Base-by-base conservation (phyloP, 23 tunicate genomes). In the Styela clava region DNA sequence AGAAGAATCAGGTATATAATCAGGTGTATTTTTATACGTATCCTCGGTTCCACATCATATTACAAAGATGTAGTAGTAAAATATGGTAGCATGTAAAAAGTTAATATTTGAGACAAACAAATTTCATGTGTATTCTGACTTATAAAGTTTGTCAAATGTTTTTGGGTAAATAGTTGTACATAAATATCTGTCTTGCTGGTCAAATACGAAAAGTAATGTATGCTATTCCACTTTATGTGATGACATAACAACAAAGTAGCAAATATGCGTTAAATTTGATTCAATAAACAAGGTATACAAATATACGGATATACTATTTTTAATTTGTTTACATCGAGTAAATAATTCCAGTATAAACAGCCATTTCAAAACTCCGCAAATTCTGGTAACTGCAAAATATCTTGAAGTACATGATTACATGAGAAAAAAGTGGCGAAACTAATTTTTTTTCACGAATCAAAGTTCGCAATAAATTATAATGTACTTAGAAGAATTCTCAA, bases 131-230 rank as follows among this genome's bases (percentile, higher is more conserved):
- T 71, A 71, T 71, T 71, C 29, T 71, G 77, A 71, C 35, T 29
- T 71, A 71, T 71, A 19, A 35, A 71, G 77, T 71, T 35, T 32
- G 77, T 35, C 77, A 71, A 71, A 71, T 71, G 77, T 71, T 71
- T 71, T 71, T 71, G 77, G 77, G 77, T 71, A 71, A 71, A 71
- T 71, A 71, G 34, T 71, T 71, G 77, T 71, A 71, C 77, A 71
- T 71, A 71, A 71, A 71, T 71, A 71, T 71, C 81, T 76, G 37
- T 64, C 81, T 76, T 76, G 81, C 64, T 76, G 24, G 81, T 52
- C 81, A 76, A 76, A 76, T 52, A 76, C 62, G 65, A 76, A 76
- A 76, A 44, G 64, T 64, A 76, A 76, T 31, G 24, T 51, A 16
- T 24, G 29, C 77, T 71, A 71, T 71, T 71, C 77, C 77, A 71